Percentiles rank a stretch among this genome's conserved stretches.
Evolutionary conservation across 2,113 vertebrate genomes (phyloP).

Genomic region (Entelurus aequoreus): DNA sequence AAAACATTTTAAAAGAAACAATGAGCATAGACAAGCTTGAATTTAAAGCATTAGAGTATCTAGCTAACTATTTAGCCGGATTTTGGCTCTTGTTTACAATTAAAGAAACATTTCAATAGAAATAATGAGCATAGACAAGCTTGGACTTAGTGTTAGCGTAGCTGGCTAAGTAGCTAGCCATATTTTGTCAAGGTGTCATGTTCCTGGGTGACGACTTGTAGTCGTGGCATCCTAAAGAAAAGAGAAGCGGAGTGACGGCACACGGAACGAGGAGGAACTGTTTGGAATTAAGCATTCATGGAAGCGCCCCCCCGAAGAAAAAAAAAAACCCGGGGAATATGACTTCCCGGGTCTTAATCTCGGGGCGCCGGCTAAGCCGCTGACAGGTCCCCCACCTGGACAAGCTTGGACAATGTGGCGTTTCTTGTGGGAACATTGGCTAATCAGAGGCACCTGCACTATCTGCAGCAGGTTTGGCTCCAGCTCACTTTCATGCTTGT

Average conservation of each 20-base stretch:
- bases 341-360: constrained; percentile 75
- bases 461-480: constrained; percentile 77
- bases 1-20: too few relatives aligned
- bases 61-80: too few relatives aligned
- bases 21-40: too few relatives aligned
- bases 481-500: constrained; percentile 83
- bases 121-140: too few relatives aligned
- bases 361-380: constrained; percentile 71
- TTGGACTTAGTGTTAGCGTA: too few relatives aligned
- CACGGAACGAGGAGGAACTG: constrained; percentile 29
- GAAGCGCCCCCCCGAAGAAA: constrained; percentile 16
- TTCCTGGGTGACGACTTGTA: too few relatives aligned
- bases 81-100: too few relatives aligned
- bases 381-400: constrained; percentile 83
- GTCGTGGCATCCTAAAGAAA: too few relatives aligned
- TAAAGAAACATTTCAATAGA: too few relatives aligned
- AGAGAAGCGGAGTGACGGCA: constrained; percentile 48
- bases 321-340: constrained; percentile 29
- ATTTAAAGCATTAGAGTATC: too few relatives aligned
- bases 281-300: constrained; percentile 71
- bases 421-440: constrained; percentile 73
- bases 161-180: too few relatives aligned
- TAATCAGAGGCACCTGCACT: constrained; percentile 79
- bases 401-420: constrained; percentile 80
- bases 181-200: too few relatives aligned